Evolutionary conservation across 1,140 invertebrate species (phyloP), one percentile per base, ranked within the genome.

Genomic region (Macrosteles quadrilineatus): DNA sequence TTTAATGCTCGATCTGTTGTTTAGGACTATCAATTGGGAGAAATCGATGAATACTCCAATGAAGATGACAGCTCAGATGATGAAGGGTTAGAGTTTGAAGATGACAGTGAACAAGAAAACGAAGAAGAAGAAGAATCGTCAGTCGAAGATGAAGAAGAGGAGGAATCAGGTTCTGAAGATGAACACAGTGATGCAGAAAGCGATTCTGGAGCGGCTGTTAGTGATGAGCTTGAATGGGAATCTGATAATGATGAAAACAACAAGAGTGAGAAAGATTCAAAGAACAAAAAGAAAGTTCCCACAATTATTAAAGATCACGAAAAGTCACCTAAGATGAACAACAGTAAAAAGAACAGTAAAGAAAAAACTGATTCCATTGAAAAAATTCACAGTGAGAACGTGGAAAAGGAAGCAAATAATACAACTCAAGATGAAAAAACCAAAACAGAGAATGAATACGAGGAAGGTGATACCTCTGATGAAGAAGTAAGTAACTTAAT

Each of bases 401-500:
- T 23, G 30, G 59, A 70, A 62, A 53, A 65, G 11, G 0, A n/a
- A 12, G 47, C 68, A 23, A 21, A 72, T 50, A 67, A 65, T 40
- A 67, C 72, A 45, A 32, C 63, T 50, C 75, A 75, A 72, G 73
- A 68, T 73, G 75, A 76, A 72, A n/a, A n/a, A n/a, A 65, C 53
- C 45, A 72, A 75, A 67, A 63, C 59, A 19, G 69, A 78, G 69
- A 74, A 81, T 73, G 79, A 78, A 73, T 75, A 78, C 68, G 77
- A 77, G 69, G 71, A 70, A 59, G 74, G 72, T 74, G 94, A 96
- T 81, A 92, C 90, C 53, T 96, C 94, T 17, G 94, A 97, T 82
- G 94, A 97, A 83, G 94, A 98, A 78, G 86, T 83, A 78, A 65
- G 72, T 71, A 36, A 17, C 36, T 57, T 57, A 27, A 21, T 14